Evolutionary conservation across 2,888 invertebrate species (phyloP).

Genomic region (Laothoe populi): DNA sequence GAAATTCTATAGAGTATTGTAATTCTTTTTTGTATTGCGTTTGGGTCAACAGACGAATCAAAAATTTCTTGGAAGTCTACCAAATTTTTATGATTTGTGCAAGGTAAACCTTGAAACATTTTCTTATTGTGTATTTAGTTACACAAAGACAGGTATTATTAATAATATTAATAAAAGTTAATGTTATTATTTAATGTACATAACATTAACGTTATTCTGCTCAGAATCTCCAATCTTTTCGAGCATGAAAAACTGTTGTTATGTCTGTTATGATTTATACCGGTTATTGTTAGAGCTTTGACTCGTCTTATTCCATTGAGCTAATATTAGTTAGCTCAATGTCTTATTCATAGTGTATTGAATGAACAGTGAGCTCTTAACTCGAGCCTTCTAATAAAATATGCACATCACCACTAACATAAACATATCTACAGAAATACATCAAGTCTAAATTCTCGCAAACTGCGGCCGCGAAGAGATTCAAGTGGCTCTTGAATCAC

Average conservation of each 20-base stretch:
- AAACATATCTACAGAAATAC: constrained; percentile 4
- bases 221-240: constrained; percentile 17
- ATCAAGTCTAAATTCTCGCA: background rate
- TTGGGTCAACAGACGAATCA: no score
- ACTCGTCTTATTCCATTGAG: no score
- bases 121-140: background rate
- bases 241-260: constrained; percentile 15
- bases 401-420: constrained; percentile 4
- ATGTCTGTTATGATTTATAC: constrained; percentile 1
- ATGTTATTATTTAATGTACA: no score
- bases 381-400: background rate
- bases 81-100: no score
- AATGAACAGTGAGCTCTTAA: constrained; percentile 12
- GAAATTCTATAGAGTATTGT: no score
- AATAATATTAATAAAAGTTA: no score
- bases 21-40: no score
- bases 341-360: background rate
- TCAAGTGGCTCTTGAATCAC: constrained; percentile 25
- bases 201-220: constrained; percentile 1
- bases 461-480: background rate
- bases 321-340: no score
- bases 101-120: no score
- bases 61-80: no score
- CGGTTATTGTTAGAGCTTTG: constrained; percentile 17
- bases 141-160: background rate